A percentile compares a stretch with the other conserved stretches of the same genome.
Conservation (phyloP, 2,797 vertebrate genomes). For the Neoniphon sammara region DNA sequence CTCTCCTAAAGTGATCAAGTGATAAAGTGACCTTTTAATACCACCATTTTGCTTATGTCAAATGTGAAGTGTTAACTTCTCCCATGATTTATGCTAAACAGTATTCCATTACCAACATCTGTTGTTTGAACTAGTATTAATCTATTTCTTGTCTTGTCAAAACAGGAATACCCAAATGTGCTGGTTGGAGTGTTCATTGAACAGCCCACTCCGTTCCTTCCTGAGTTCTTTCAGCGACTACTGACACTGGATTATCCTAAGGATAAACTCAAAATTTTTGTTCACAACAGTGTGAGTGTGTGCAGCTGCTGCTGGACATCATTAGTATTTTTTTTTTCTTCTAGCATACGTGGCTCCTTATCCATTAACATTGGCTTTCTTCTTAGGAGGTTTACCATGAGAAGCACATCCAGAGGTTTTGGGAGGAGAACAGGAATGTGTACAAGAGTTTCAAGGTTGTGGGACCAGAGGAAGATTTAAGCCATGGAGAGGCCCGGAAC, state of each 20-base stretch:
- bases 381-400: constrained; percentile 98
- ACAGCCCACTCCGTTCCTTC: constrained; percentile 94
- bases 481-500: constrained; percentile 96
- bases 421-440: constrained; percentile 88
- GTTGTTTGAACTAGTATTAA: constrained; percentile 50
- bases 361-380: constrained; percentile 43
- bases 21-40: constrained; percentile 30
- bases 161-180: constrained; percentile 90
- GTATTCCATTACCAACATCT: not conserved
- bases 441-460: constrained; percentile 93
- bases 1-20: not conserved
- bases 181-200: constrained; percentile 94
- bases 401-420: constrained; percentile 95
- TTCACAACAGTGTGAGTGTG: constrained; percentile 94
- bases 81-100: constrained; percentile 64
- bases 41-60: constrained; percentile 23
- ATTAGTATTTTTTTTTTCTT: not conserved
- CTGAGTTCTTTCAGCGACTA: constrained; percentile 91
- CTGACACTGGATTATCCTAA: constrained; percentile 92
- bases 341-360: not conserved
- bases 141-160: constrained; percentile 55
- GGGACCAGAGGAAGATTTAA: constrained; percentile 95
- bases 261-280: constrained; percentile 89
- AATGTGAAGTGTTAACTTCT: constrained; percentile 27
- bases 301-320: constrained; percentile 34